Percentiles rank a stretch among this genome's conserved stretches.
Conservation (phyloP, 2,113 vertebrate species). For the Ibidorhyncha struthersii region DNA sequence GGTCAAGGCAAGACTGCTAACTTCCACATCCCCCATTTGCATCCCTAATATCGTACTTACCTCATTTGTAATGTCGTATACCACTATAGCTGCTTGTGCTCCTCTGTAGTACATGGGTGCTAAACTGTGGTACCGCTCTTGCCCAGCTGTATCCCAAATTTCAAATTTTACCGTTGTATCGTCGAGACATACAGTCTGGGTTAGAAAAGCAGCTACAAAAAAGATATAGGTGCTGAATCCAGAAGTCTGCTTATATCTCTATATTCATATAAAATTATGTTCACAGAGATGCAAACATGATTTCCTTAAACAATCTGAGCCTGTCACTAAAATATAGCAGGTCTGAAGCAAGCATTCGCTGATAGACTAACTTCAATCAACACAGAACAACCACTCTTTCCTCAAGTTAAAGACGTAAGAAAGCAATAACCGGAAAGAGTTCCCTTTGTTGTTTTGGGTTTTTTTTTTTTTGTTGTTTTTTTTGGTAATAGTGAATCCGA, state of each 20-base stretch:
- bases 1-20: not conserved
- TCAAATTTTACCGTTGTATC: constrained; percentile 99
- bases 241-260: not conserved
- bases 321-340: not conserved
- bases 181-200: constrained; percentile 98
- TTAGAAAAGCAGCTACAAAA: constrained; percentile 96
- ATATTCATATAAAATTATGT: not conserved
- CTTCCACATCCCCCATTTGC: not conserved
- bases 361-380: not conserved
- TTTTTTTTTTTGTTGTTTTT: not conserved
- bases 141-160: constrained; percentile 99
- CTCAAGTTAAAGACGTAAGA: not conserved
- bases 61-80: constrained; percentile 98
- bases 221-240: constrained; percentile 48
- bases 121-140: constrained; percentile 98
- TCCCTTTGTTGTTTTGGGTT: too few relatives aligned
- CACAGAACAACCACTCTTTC: not conserved
- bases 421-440: constrained; percentile 33
- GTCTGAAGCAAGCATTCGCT: not conserved
- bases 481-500: not conserved
- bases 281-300: not conserved
- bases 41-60: constrained; percentile 69
- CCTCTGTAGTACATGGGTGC: constrained; percentile 99
- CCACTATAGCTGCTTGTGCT: constrained; percentile 98
- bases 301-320: not conserved